phyloP scores from a whole-genome alignment of 2,888 invertebrate species.

The Dasysyrphus albostriatus region DNA sequence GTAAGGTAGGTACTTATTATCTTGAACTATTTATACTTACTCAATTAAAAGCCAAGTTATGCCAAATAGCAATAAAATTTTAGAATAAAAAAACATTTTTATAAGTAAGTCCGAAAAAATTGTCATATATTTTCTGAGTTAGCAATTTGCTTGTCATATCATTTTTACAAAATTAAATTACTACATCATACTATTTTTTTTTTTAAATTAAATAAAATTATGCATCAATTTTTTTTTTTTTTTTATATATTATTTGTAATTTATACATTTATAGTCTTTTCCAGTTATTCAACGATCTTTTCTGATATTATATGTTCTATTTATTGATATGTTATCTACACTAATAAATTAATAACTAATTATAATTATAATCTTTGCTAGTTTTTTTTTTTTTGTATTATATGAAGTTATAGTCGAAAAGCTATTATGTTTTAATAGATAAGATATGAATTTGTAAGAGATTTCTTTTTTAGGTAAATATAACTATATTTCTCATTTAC shows the following conservation, averaged over 20 bases:
- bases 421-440: slow-evolving; percentile 3
- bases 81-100: neutral
- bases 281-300: neutral
- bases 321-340: slow-evolving; percentile 30
- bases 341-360: slow-evolving; percentile 2
- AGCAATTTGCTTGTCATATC: slow-evolving; percentile 17
- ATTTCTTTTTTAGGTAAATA: neutral
- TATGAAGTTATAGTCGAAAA: slow-evolving; percentile 5
- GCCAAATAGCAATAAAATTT: too few species aligned
- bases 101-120: slow-evolving; percentile 54
- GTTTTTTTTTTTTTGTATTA: neutral
- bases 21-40: too few species aligned
- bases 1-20: too few species aligned
- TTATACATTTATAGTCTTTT: slow-evolving; percentile 19
- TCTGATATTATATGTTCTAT: neutral
- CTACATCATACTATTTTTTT: slow-evolving; percentile 17
- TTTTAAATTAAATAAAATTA: slow-evolving; percentile 11
- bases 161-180: slow-evolving; percentile 40
- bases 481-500: neutral
- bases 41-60: too few species aligned
- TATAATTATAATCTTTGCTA: neutral
- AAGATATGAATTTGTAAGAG: slow-evolving; percentile 19
- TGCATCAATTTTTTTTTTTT: slow-evolving; percentile 8
- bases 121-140: slow-evolving; percentile 48
- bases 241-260: neutral